Evolutionary conservation across 2,113 vertebrate genomes (phyloP).

Genomic region (Brachyistius frenatus): DNA sequence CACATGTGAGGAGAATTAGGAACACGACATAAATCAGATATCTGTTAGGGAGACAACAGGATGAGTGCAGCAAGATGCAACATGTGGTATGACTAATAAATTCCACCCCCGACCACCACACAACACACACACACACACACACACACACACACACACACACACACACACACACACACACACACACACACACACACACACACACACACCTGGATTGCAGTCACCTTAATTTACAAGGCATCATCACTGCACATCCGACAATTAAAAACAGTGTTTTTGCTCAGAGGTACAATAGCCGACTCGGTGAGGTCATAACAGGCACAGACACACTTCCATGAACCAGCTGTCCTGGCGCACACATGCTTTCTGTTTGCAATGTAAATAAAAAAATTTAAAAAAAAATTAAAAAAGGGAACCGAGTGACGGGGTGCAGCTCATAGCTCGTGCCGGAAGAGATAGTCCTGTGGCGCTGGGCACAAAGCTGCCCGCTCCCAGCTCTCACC

Average conservation of each 20-base stretch:
- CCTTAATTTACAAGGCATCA: conserved; percentile 50
- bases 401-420: conserved; percentile 44
- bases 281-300: conserved; percentile 38
- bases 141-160: conserved; percentile 55
- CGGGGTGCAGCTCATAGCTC: conserved; percentile 16
- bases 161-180: conserved; percentile 40
- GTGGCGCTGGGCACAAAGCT: conserved; percentile 39
- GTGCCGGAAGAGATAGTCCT: conserved; percentile 36
- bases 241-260: conserved; percentile 44
- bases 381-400: conserved; percentile 8
- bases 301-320: conserved; percentile 58
- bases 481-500: conserved; percentile 55
- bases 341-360: conserved; percentile 52
- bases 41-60: conserved; percentile 55
- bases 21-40: conserved; percentile 41
- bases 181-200: conserved; percentile 41
- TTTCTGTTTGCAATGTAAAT: conserved; percentile 49
- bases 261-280: conserved; percentile 39
- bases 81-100: conserved; percentile 74
- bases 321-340: conserved; percentile 46
- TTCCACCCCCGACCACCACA: conserved; percentile 50
- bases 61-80: conserved; percentile 61
- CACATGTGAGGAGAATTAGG: conserved; percentile 33
- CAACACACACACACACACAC: conserved; percentile 52
- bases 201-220: conserved; percentile 65